Base-by-base conservation (phyloP, 2,888 invertebrate genomes). In the Galerucella calmariensis region DNA sequence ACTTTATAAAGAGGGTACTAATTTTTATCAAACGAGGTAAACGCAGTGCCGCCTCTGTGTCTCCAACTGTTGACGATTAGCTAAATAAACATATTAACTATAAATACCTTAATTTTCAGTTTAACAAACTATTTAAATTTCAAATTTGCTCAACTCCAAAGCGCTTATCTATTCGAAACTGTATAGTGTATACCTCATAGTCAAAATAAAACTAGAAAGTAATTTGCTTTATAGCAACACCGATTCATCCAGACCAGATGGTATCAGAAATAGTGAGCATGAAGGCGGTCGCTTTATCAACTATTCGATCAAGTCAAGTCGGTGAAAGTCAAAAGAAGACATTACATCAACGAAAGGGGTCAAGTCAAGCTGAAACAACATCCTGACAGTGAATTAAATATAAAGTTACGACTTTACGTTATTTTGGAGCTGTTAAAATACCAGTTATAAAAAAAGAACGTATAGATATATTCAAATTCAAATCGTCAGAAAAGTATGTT, bases 281-380 rank as follows among this genome's bases (percentile, higher is more conserved):
- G 73, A 75, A 78, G 74, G 77, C 73, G 68, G 78, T 80, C 78
- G 79, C 81, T 85, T 84, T 85, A 85, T 85, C 85, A 84, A 82
- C 83, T 77, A 80, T 80, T 44, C 44, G 41, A 41, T 44, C 63
- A 44, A 44, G 44, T 41, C 77, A 77, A 66, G 79, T 79, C 86
- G 86, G 87, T 86, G 84, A 86, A 86, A 86, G 86, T 86, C 85
- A 85, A 87, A 87, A 87, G 87, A 87, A 87, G 87, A 87, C 86
- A 87, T 87, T 86, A 87, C 84, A 83, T 84, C 84, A 87, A 87
- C 85, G 85, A 87, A 88, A 87, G 87, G 86, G 88, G 87, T 83
- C 86, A 87, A 86, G 85, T 86, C 86, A 84, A 85, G 86, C 86
- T 84, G 86, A 87, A 87, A 88, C 86, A 87, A 87, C 87, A 86